phyloP scores from a whole-genome alignment of 2,888 invertebrate genomes.

The Uloborus plumipes region DNA sequence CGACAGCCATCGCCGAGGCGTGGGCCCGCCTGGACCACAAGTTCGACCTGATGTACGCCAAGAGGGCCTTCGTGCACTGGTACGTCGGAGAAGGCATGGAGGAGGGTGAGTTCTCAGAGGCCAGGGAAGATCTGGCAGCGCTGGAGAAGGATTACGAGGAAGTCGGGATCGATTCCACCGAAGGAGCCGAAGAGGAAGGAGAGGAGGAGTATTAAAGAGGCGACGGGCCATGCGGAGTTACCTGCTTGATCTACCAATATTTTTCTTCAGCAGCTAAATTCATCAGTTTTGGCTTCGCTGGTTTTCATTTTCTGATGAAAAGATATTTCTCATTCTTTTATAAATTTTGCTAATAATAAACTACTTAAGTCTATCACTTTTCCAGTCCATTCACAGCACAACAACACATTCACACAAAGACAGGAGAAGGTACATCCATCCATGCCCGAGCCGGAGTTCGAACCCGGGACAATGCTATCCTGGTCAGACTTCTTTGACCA shows the following conservation, averaged over 20 bases:
- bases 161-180: constrained; percentile 69
- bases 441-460: too few relatives aligned
- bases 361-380: too few relatives aligned
- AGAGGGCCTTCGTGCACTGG: constrained; percentile 91
- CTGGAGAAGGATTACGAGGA: constrained; percentile 73
- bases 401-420: too few relatives aligned
- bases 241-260: neutral
- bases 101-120: constrained; percentile 72
- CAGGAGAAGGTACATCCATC: too few relatives aligned
- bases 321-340: too few relatives aligned
- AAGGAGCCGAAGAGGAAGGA: constrained; percentile 66
- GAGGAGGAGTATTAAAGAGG: constrained; percentile 61
- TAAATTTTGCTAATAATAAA: too few relatives aligned
- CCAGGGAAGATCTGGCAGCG: constrained; percentile 75
- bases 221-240: neutral
- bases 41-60: constrained; percentile 84
- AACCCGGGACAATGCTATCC: too few relatives aligned
- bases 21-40: constrained; percentile 85
- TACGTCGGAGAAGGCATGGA: constrained; percentile 74
- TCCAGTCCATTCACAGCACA: too few relatives aligned
- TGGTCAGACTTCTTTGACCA: too few relatives aligned
- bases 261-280: neutral
- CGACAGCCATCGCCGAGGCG: constrained; percentile 90
- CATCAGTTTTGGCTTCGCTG: too few relatives aligned
- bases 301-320: too few relatives aligned